Evolutionary conservation across 2,113 vertebrate genomes (phyloP).

Genomic region (Zapus hudsonius): DNA sequence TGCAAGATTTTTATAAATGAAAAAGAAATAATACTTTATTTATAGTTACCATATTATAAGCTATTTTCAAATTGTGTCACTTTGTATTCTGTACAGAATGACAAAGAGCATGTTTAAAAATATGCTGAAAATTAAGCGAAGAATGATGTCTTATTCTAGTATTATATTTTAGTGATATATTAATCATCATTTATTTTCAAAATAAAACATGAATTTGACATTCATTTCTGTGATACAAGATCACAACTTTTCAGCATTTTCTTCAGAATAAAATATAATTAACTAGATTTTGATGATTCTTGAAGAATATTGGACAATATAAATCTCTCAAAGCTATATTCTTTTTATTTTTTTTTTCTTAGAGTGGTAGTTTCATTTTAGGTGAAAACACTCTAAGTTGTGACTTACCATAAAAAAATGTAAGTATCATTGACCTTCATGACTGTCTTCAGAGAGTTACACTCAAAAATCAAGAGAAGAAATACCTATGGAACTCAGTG

Average conservation of each 20-base stretch:
- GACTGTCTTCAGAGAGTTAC: background rate
- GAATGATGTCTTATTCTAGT: background rate
- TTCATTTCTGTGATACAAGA: background rate
- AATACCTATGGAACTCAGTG: constrained; percentile 4
- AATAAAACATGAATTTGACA: background rate
- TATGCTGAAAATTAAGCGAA: background rate
- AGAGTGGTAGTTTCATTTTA: constrained; percentile 28
- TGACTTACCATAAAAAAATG: background rate
- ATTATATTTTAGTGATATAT: constrained; percentile 10
- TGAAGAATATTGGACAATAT: background rate
- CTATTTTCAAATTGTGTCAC: constrained; percentile 28
- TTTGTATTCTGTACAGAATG: background rate
- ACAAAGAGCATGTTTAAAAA: background rate
- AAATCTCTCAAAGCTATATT: background rate
- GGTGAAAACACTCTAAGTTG: background rate
- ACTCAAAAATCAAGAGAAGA: constrained; percentile 1
- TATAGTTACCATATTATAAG: constrained; percentile 35
- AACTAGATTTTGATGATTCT: background rate
- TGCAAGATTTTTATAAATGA: constrained; percentile 50
- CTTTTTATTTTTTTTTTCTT: constrained; percentile 24
- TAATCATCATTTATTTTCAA: background rate
- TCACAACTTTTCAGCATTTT: constrained; percentile 10
- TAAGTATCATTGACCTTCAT: background rate
- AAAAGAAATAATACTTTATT: constrained; percentile 33
- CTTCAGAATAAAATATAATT: background rate